A percentile compares a stretch with the other conserved stretches of the same genome.
These are phyloP conservation scores for Hyaena hyaena DNA, from an alignment of 2,113 vertebrate genomes.

Conservation along the genomic window DNA sequence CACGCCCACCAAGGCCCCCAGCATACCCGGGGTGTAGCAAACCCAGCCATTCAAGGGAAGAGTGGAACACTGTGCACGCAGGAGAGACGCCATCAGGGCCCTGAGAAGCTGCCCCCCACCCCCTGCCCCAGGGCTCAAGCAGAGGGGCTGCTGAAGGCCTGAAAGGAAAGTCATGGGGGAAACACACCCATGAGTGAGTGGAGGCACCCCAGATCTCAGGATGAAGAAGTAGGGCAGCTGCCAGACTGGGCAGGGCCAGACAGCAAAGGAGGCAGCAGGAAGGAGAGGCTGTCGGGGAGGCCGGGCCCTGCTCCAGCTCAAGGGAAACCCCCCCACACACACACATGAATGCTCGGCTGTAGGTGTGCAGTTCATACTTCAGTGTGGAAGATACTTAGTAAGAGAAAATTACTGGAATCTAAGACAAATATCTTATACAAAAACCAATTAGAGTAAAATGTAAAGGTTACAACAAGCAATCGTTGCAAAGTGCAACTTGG, in stretches of 20 bases:
- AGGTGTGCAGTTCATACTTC: neutral
- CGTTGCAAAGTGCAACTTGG: neutral
- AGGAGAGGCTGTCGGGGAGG: neutral
- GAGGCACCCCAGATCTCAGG: neutral
- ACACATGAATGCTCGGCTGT: neutral
- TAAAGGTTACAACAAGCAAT: neutral
- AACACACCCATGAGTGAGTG: neutral
- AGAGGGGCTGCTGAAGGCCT: neutral
- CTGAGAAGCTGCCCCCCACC: neutral
- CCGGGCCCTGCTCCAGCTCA: neutral
- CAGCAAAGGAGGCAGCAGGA: neutral
- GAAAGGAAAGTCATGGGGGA: neutral
- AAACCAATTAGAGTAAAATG: neutral
- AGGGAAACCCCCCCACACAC: neutral
- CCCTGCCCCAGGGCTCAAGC: neutral
- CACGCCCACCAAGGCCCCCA: fast-evolving
- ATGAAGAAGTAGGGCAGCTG: fast-evolving
- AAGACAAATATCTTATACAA: neutral
- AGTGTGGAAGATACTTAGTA: neutral
- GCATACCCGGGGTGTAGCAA: fast-evolving
- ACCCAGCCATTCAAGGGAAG: neutral
- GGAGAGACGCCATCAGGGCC: neutral
- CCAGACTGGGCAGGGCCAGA: neutral
- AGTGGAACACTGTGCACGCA: fast-evolving
- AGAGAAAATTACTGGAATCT: neutral